Evolutionary conservation across 2,113 vertebrate genomes (phyloP).

Genomic region (Megaceryle torquata): DNA sequence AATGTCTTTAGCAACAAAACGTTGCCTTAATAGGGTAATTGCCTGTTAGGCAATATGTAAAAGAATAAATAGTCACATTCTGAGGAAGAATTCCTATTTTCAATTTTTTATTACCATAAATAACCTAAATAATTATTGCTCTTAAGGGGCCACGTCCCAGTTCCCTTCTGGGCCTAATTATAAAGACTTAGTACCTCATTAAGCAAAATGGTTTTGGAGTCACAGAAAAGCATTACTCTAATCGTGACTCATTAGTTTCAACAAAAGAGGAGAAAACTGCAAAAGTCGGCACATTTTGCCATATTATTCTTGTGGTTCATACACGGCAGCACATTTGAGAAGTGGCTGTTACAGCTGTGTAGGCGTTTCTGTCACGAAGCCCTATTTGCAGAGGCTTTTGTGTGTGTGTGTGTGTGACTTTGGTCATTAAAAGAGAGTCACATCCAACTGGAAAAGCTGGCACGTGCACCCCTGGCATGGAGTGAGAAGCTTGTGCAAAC

Average conservation of each 20-base stretch:
- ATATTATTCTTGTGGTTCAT: slow-evolving; percentile 55
- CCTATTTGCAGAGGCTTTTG: not conserved
- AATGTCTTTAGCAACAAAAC: slow-evolving; percentile 85
- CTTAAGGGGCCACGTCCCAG: slow-evolving; percentile 77
- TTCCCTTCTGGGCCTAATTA: slow-evolving; percentile 87
- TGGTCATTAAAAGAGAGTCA: not conserved
- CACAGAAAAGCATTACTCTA: slow-evolving; percentile 80
- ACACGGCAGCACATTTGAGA: slow-evolving; percentile 23
- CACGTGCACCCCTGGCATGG: fast-evolving
- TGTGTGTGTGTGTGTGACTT: not conserved
- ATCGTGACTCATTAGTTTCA: slow-evolving; percentile 83
- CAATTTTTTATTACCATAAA: slow-evolving; percentile 86
- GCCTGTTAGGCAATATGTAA: slow-evolving; percentile 84
- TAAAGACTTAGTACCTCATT: slow-evolving; percentile 87
- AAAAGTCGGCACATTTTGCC: slow-evolving; percentile 62
- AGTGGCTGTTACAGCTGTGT: slow-evolving; percentile 23
- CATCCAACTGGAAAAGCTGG: not conserved
- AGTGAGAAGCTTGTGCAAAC: not conserved
- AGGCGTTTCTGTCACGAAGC: slow-evolving; percentile 24
- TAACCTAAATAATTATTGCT: slow-evolving; percentile 87
- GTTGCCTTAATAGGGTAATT: slow-evolving; percentile 83
- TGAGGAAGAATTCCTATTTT: slow-evolving; percentile 83
- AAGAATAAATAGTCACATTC: slow-evolving; percentile 82
- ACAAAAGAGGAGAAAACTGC: slow-evolving; percentile 72
- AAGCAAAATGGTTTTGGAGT: slow-evolving; percentile 82